These are phyloP conservation scores for Epizoanthus scotinus DNA, from an alignment of 92 coral and sea anemone species.

Conservation along the genomic window DNA sequence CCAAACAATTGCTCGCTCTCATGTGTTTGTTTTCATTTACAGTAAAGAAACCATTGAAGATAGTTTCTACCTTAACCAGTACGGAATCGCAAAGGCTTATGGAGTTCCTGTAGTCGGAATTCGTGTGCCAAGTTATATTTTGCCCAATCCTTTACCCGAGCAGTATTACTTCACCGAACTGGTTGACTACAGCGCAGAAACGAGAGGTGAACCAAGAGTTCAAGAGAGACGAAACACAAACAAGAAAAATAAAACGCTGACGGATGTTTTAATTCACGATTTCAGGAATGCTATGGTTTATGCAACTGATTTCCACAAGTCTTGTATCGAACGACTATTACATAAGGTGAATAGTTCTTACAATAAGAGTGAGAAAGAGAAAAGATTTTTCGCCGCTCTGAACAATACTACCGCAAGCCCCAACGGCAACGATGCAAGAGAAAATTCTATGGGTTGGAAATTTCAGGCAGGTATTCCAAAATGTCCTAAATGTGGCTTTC, in stretches of 20 bases:
- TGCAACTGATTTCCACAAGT: constrained; percentile 89
- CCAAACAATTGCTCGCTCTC: constrained; percentile 72
- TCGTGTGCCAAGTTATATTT: constrained; percentile 84
- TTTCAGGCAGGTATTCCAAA: constrained; percentile 41
- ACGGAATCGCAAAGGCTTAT: constrained; percentile 91
- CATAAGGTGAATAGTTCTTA: constrained; percentile 82
- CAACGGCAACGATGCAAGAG: constrained; percentile 32
- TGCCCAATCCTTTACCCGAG: constrained; percentile 94
- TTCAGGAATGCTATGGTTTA: constrained; percentile 93
- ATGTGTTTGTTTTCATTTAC: constrained; percentile 85
- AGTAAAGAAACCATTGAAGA: constrained; percentile 86
- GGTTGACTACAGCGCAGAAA: constrained; percentile 69
- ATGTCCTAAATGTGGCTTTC: constrained; percentile 89
- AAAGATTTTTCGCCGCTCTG: constrained; percentile 54
- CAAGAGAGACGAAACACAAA: constrained; percentile 53
- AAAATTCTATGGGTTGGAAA: constrained; percentile 21
- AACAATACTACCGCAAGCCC: constrained; percentile 31
- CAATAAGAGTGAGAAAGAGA: constrained; percentile 62
- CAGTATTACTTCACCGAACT: constrained; percentile 93
- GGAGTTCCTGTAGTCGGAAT: constrained; percentile 88
- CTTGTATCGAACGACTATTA: constrained; percentile 83
- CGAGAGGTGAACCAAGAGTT: constrained; percentile 50
- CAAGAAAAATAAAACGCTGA: constrained; percentile 56
- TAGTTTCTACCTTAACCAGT: constrained; percentile 85
- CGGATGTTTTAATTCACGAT: constrained; percentile 76